Conservation (phyloP, 1,140 invertebrate species). For the Sitobion miscanthi region DNA sequence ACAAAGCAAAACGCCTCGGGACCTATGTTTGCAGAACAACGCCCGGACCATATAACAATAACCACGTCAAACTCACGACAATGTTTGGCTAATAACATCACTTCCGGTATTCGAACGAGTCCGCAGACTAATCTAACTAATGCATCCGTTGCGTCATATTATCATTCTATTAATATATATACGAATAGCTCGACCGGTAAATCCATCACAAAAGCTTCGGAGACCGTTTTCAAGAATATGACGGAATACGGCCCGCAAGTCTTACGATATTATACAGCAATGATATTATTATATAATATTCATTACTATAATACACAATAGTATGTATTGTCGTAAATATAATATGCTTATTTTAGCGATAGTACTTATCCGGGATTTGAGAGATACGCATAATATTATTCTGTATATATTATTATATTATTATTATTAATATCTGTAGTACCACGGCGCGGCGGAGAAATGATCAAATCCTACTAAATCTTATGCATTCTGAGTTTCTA, state of each 20-base stretch:
- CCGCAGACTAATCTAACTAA: constrained; percentile 30
- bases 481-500: background rate
- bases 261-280: too few species aligned
- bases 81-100: constrained; percentile 45
- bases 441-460: background rate
- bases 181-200: background rate
- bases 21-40: background rate
- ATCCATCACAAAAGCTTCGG: background rate
- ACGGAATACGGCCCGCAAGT: background rate
- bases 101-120: background rate
- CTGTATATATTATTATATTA: background rate
- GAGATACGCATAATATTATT: background rate
- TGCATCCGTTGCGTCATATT: background rate
- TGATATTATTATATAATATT: background rate
- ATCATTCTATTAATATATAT: background rate
- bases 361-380: background rate
- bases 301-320: background rate
- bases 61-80: background rate
- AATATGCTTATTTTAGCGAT: too few species aligned
- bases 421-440: background rate
- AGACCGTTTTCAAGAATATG: background rate
- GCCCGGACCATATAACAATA: constrained; percentile 22
- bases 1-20: constrained; percentile 39
- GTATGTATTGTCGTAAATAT: too few species aligned
- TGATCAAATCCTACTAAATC: background rate